These are phyloP conservation scores for Drosophila anomalata DNA, from an alignment of 2,888 invertebrate species.

Conservation along the genomic window DNA sequence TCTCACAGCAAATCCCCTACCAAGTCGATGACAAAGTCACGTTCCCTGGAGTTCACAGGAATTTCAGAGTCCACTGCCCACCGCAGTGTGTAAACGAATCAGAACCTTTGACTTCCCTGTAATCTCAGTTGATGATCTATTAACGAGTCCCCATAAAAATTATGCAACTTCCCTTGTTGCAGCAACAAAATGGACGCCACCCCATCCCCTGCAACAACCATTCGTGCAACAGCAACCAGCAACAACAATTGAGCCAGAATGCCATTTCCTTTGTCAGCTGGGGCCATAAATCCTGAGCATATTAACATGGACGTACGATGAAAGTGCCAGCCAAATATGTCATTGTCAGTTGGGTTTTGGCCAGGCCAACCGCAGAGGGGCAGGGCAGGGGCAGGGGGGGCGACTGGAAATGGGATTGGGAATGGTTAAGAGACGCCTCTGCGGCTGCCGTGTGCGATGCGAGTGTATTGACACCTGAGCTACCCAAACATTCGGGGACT, in stretches of 20 bases:
- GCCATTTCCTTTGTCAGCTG: constrained; percentile 75
- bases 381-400: constrained; percentile 20
- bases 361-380: constrained; percentile 12
- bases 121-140: constrained; percentile 75
- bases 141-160: constrained; percentile 72
- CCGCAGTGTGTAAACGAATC: constrained; percentile 51
- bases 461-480: constrained; percentile 76
- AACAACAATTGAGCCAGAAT: constrained; percentile 58
- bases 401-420: not conserved
- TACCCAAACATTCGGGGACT: constrained; percentile 55
- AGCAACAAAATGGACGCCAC: constrained; percentile 69
- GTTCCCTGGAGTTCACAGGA: constrained; percentile 34
- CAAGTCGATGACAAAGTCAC: constrained; percentile 17
- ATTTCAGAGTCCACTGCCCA: constrained; percentile 41
- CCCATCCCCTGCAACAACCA: constrained; percentile 25
- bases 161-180: constrained; percentile 63
- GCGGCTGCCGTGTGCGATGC: constrained; percentile 68
- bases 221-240: constrained; percentile 21
- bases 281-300: constrained; percentile 72
- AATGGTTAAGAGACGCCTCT: constrained; percentile 54
- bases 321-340: constrained; percentile 77
- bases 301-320: constrained; percentile 79
- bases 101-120: constrained; percentile 36
- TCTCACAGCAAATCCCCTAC: not conserved
- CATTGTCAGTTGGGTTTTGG: constrained; percentile 67